phyloP scores from a whole-genome alignment of 2,113 vertebrate species.

The Aleadryas rufinucha region DNA sequence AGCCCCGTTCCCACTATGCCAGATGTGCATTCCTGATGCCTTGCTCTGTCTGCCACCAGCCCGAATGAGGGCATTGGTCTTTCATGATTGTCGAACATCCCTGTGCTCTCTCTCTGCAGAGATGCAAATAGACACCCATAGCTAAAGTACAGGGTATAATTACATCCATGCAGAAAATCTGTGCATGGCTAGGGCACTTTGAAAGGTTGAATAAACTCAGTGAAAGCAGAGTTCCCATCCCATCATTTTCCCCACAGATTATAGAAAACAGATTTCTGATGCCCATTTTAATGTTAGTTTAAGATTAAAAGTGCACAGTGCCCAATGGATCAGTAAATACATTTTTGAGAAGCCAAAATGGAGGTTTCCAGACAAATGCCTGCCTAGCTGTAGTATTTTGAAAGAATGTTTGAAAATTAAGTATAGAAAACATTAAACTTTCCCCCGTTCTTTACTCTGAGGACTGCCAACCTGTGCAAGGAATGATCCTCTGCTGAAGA shows the following conservation, averaged over 20 bases:
- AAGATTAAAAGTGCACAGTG: not conserved
- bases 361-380: not conserved
- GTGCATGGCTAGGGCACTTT: not conserved
- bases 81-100: fast-evolving
- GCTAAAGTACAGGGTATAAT: not conserved
- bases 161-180: not conserved
- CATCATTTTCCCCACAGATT: not conserved
- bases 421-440: not conserved
- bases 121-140: not conserved
- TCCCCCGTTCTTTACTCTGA: not conserved
- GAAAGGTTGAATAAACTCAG: not conserved
- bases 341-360: not conserved
- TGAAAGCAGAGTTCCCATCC: not conserved
- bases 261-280: not conserved
- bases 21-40: not conserved
- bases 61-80: not conserved
- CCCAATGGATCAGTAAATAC: not conserved
- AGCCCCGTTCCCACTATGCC: not conserved
- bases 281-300: not conserved
- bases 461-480: not conserved
- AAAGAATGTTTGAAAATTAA: not conserved
- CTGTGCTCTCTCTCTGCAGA: not conserved
- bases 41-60: not conserved
- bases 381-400: not conserved
- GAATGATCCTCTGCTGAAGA: not conserved